Base-by-base conservation (phyloP, 1,140 invertebrate genomes). In the Apis florea region DNA sequence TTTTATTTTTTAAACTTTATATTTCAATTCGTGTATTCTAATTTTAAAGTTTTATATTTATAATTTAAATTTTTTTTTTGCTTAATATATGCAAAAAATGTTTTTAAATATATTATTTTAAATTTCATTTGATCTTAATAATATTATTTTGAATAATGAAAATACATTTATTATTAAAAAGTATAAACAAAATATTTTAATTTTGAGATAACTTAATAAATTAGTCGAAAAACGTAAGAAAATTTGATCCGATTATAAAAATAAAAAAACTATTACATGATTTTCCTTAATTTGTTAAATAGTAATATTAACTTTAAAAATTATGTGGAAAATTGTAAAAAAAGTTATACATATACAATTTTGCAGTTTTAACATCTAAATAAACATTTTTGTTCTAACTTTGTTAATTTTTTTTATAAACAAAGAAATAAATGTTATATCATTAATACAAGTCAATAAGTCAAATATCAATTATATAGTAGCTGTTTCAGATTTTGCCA, bases 401-500 rank as follows among this genome's bases (percentile, higher is more conserved):
- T 70, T 56, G 40, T 67, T 69, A 17, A 77, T 68, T 82, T 21
- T 59, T 24, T 6, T 61, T 26, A 56, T 47, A 71, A 68, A 40
- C 71, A 77, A 67, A 76, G 56, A 66, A 84, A 51, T 59, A 63
- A 51, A 59, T 17, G 24, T 74, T 26, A 47, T 15, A 54, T 53
- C 26, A 58, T 77, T 58, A 54, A 64, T 40, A 49, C 5, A 40
- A 40, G 31, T 40, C 31, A 40, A 40, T 40, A 40, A 40, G 64
- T 49, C 74, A 77, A 77, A 58, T 81, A 49, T 21, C 61, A 15
- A 26, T 82, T 88, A 88, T 82, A 88, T 88, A 11, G 79, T 63
- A 63, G 85, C 79, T 71, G 78, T 73, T 53, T 89, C 84, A 49
- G 86, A 89, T 80, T 92, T 94, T 78, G 92, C 88, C 71, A 94